A percentile compares a stretch with the other conserved stretches of the same genome.
Conservation (phyloP, 2,888 invertebrate species). For the Caenorhabditis uteleia region DNA sequence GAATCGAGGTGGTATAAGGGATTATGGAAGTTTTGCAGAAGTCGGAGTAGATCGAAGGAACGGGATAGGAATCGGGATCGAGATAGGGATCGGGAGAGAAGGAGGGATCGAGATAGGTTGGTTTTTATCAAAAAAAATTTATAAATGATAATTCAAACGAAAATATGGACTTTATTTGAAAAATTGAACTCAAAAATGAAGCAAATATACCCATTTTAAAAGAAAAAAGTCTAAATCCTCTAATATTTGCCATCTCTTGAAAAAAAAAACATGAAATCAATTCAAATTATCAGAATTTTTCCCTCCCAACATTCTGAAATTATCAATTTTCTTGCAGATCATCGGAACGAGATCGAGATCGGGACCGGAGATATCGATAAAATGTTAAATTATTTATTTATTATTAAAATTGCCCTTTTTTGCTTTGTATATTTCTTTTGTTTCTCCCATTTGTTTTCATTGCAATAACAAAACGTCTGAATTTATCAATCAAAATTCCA, state of each 20-base stretch:
- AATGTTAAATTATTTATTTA: not conserved
- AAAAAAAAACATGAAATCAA: too few species aligned
- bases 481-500: too few species aligned
- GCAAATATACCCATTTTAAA: too few species aligned
- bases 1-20: too few species aligned
- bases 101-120: constrained; percentile 15
- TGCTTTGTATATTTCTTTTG: not conserved
- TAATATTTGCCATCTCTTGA: too few species aligned
- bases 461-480: too few species aligned
- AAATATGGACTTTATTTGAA: too few species aligned
- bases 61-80: constrained; percentile 17
- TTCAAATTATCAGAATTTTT: too few species aligned
- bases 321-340: constrained; percentile 4
- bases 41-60: constrained; percentile 10
- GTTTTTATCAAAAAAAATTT: too few species aligned
- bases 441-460: not conserved
- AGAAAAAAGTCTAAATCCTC: too few species aligned
- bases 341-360: constrained; percentile 7
- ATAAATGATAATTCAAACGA: too few species aligned
- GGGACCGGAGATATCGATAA: constrained; percentile 11
- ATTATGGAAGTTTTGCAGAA: constrained; percentile 2
- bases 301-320: not conserved
- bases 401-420: not conserved
- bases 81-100: constrained; percentile 21
- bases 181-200: too few species aligned